These are phyloP conservation scores for Philopedon plagiatum DNA, from an alignment of 2,888 invertebrate genomes.

Conservation along the genomic window DNA sequence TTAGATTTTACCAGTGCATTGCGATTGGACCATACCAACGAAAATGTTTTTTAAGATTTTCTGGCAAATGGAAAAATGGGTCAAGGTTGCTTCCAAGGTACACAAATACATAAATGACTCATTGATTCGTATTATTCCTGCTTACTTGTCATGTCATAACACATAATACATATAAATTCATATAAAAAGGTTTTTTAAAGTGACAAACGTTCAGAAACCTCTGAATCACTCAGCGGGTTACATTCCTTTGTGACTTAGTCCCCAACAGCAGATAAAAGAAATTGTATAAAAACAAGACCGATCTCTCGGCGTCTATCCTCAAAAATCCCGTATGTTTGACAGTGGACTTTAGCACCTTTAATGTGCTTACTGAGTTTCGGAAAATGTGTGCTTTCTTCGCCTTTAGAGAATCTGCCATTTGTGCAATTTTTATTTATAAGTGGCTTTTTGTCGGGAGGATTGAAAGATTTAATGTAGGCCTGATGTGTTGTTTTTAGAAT, in stretches of 20 bases:
- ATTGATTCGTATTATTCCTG: too few relatives aligned
- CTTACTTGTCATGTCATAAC: too few relatives aligned
- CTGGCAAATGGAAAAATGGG: too few relatives aligned
- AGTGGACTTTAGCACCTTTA: conserved; percentile 44
- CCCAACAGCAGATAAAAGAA: conserved; percentile 34
- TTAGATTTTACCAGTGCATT: too few relatives aligned
- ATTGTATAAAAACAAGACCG: conserved; percentile 26
- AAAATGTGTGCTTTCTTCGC: conserved; percentile 43
- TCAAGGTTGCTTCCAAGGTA: too few relatives aligned
- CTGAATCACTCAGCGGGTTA: conserved; percentile 17
- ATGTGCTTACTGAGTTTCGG: conserved; percentile 39
- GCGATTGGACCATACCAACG: too few relatives aligned
- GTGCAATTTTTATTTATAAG: conserved; percentile 37
- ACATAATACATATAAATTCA: too few relatives aligned
- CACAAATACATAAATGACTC: too few relatives aligned
- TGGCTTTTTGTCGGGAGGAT: conserved; percentile 29
- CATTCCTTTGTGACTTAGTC: conserved; percentile 30
- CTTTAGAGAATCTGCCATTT: conserved; percentile 33
- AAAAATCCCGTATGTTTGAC: conserved; percentile 40
- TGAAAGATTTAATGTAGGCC: not conserved
- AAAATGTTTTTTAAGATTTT: too few relatives aligned
- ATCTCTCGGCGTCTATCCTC: conserved; percentile 28
- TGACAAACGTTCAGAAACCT: not conserved
- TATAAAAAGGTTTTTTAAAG: too few relatives aligned
- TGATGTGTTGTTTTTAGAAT: conserved; percentile 8